Percentiles rank a stretch among this genome's conserved stretches.
These are phyloP conservation scores for Bovichtus variegatus DNA, from an alignment of 2,797 vertebrate genomes.

Conservation along the genomic window DNA sequence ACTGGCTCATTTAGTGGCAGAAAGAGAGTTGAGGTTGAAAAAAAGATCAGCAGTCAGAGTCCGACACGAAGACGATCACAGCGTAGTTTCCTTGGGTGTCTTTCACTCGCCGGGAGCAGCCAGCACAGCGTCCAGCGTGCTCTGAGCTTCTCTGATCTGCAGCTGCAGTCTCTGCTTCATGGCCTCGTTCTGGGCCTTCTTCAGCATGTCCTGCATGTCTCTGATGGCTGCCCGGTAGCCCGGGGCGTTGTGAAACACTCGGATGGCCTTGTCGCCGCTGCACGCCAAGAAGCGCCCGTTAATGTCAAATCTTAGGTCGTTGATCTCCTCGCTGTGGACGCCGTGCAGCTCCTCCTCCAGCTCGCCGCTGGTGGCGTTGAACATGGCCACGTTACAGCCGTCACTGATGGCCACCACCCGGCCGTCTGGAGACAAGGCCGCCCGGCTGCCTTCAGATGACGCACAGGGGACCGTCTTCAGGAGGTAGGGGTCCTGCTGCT, in stretches of 20 bases:
- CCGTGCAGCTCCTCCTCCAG: slow-evolving; percentile 89
- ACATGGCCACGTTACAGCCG: slow-evolving; percentile 85
- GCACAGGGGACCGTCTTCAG: slow-evolving; percentile 88
- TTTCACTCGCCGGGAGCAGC: slow-evolving; percentile 78
- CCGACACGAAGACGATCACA: slow-evolving; percentile 4
- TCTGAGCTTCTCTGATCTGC: slow-evolving; percentile 90
- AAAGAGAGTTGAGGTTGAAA: slow-evolving; percentile 11
- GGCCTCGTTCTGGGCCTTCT: slow-evolving; percentile 87
- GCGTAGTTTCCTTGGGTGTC: not conserved
- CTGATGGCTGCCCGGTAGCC: slow-evolving; percentile 91
- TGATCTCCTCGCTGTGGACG: slow-evolving; percentile 86
- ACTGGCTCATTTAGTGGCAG: slow-evolving; percentile 35
- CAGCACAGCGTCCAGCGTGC: slow-evolving; percentile 84
- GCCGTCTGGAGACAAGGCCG: slow-evolving; percentile 91
- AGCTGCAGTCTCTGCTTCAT: slow-evolving; percentile 92
- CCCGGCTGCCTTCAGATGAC: slow-evolving; percentile 82
- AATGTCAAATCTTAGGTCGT: slow-evolving; percentile 90
- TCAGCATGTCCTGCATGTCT: slow-evolving; percentile 92
- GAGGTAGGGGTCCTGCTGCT: slow-evolving; percentile 96
- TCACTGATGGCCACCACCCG: slow-evolving; percentile 89
- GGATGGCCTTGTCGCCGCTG: slow-evolving; percentile 90
- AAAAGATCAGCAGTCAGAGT: slow-evolving; percentile 21
- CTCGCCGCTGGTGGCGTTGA: slow-evolving; percentile 82
- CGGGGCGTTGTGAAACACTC: slow-evolving; percentile 91
- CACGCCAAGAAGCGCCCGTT: slow-evolving; percentile 89